A percentile compares a stretch with the other conserved stretches of the same genome.
phyloP scores from a whole-genome alignment of 2,888 invertebrate genomes.

The Malthinus flaveolus region DNA sequence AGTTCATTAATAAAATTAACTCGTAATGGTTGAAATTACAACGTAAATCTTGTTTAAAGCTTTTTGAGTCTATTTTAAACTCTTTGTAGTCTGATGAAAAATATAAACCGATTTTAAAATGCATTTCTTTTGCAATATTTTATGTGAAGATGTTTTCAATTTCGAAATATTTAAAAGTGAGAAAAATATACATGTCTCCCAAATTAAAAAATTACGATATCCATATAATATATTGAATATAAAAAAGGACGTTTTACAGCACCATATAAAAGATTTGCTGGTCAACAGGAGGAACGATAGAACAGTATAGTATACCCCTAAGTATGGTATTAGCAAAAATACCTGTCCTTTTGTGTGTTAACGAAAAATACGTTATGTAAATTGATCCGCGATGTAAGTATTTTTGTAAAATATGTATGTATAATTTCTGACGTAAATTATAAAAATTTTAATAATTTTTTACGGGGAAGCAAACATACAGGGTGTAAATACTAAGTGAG shows the following conservation, averaged over 20 bases:
- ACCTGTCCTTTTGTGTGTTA: slow-evolving; percentile 21
- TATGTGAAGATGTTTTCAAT: background rate
- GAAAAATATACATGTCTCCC: no score
- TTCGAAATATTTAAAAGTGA: background rate
- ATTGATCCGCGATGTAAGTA: slow-evolving; percentile 12
- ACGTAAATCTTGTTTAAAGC: no score
- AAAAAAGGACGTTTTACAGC: slow-evolving; percentile 7
- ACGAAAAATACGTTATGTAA: slow-evolving; percentile 27
- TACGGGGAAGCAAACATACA: no score
- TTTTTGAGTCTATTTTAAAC: no score
- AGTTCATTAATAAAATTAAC: no score
- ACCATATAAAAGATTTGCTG: slow-evolving; percentile 17
- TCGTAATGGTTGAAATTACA: no score
- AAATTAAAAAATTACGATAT: no score
- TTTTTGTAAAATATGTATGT: background rate
- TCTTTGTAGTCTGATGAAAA: background rate
- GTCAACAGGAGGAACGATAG: slow-evolving; percentile 8
- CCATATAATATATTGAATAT: slow-evolving; percentile 11
- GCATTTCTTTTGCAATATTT: slow-evolving; percentile 1
- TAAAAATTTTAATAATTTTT: no score
- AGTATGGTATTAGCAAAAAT: slow-evolving; percentile 17
- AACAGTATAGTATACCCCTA: slow-evolving; percentile 16
- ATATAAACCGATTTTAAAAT: background rate
- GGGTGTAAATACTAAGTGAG: no score
- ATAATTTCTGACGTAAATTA: no score